Evolutionary conservation across 2,113 vertebrate species (phyloP), one percentile per base, ranked within the genome.

Genomic region (Scopus umbretta): DNA sequence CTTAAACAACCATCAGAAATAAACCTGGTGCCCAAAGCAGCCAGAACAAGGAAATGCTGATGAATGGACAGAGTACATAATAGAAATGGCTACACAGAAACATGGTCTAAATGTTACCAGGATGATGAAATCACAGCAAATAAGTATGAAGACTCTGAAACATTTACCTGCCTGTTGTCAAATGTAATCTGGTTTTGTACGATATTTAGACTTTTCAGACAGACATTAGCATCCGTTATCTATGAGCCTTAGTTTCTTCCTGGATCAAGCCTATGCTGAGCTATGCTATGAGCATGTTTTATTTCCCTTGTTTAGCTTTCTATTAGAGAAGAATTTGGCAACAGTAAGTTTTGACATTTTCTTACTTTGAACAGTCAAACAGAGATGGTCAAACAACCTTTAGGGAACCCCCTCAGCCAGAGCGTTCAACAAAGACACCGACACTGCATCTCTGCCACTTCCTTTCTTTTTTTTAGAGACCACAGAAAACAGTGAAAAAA

Each of bases 61-160:
- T 47, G 86, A 89, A 76, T 0, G 2, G 45, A 63, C 30, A 55
- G 62, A 80, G 49, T 45, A 72, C 0, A 0, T 16, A 26, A 52
- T 2, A 73, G 78, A 81, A 91, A 89, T 59, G 42, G 53, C 53
- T 70, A 42, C 63, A 86, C 2, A 88, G 82, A 73, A 79, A 50
- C 3, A 8, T 0, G 0, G 38, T 21, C 26, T 6, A 2, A 50
- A 38, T 26, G 58, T 56, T n/a, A 36, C n/a, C 79, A 73, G 36
- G n/a, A 30, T 18, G 50, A 65, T 29, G 55, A 88, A 86, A 80
- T 45, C 55, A 70, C 32, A 90, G 38, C 30, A 83, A 94, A 32
- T 11, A 65, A 67, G 32, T 43, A 38, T 3, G 3, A 73, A 81
- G 47, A 40, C 18, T 27, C 87, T 30, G 27, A 74, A 68, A 66